Percentiles rank a stretch among this genome's conserved stretches.
phyloP scores from a whole-genome alignment of 2,113 vertebrate species.

The Neodon shergylaensis region DNA sequence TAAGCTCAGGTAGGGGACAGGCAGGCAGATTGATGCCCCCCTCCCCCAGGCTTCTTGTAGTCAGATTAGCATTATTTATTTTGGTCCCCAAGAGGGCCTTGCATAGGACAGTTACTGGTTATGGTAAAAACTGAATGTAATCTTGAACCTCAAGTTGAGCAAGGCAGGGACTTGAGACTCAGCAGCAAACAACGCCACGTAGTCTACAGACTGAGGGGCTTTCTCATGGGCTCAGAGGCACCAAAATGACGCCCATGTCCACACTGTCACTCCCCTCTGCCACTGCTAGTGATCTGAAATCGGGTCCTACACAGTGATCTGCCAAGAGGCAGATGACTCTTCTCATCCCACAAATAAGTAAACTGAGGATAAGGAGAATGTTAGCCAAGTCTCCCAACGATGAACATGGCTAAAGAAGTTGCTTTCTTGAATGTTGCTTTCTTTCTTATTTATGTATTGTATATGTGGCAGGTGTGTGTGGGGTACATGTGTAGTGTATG shows the following conservation, averaged over 20 bases:
- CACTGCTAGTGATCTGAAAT: neutral
- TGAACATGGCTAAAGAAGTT: neutral
- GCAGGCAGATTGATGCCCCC: neutral
- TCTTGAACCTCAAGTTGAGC: neutral
- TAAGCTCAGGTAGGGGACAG: neutral
- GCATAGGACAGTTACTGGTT: neutral
- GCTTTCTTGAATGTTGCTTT: neutral
- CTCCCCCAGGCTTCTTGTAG: neutral
- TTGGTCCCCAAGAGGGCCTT: neutral
- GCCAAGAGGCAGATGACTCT: too few species aligned
- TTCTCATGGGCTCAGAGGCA: neutral
- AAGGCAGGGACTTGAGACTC: neutral
- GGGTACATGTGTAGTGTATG: neutral
- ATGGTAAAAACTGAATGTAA: neutral
- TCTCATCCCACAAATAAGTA: neutral
- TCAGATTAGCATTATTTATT: neutral
- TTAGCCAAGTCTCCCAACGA: slow-evolving; percentile 3
- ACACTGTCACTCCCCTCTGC: neutral
- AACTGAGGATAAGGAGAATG: neutral
- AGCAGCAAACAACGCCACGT: neutral
- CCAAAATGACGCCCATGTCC: too few species aligned
- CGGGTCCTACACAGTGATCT: neutral
- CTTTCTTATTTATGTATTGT: neutral
- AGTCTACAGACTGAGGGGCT: neutral
- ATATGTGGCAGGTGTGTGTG: neutral